Evolutionary conservation across 2,797 vertebrate genomes (phyloP).

Genomic region (Hydrophis major): DNA sequence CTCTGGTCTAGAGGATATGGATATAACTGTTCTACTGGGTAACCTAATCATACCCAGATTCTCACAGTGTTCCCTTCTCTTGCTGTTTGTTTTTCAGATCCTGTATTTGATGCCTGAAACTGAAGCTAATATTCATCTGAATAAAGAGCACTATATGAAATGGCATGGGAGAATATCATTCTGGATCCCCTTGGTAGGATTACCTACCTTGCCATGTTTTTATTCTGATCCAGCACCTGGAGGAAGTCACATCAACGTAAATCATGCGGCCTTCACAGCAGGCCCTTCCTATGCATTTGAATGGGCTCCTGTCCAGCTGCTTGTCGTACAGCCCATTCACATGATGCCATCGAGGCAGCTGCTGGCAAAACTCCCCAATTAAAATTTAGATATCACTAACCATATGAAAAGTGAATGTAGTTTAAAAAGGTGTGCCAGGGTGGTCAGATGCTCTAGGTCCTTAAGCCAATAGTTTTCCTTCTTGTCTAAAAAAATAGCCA

Average conservation of each 20-base stretch:
- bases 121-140: constrained; percentile 11
- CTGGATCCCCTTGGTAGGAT: not conserved
- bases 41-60: not conserved
- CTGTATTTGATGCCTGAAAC: not conserved
- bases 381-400: not conserved
- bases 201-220: not conserved
- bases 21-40: not conserved
- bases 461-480: not conserved
- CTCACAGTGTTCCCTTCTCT: not conserved
- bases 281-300: not conserved
- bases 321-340: not conserved
- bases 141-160: constrained; percentile 12
- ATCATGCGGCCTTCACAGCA: not conserved
- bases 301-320: not conserved
- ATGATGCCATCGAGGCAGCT: not conserved
- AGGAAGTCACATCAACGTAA: not conserved
- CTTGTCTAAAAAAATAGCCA: not conserved
- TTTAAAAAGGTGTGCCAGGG: not conserved
- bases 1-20: not conserved
- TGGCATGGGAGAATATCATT: not conserved
- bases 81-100: not conserved
- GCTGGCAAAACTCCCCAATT: not conserved
- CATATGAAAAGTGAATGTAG: not conserved
- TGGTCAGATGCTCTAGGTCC: not conserved
- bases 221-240: not conserved